These are phyloP conservation scores for Phoenicopterus ruber DNA, from an alignment of 2,113 vertebrate genomes.

Conservation along the genomic window DNA sequence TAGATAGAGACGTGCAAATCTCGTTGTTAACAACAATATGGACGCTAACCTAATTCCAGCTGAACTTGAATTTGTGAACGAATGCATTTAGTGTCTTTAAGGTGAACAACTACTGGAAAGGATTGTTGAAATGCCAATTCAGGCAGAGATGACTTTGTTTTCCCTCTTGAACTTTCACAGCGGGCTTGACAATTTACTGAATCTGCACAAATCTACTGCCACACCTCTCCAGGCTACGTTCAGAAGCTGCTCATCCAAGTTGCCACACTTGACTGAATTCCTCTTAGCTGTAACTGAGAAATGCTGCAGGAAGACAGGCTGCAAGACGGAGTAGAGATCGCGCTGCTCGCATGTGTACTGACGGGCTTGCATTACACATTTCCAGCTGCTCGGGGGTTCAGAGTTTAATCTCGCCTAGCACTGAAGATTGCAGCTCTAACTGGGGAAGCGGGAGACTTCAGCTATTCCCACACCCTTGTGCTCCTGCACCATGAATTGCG, in stretches of 20 bases:
- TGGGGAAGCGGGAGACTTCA: too few relatives aligned
- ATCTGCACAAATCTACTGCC: not conserved
- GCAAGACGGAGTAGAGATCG: not conserved
- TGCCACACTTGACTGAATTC: not conserved
- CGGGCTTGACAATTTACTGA: not conserved
- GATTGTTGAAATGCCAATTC: not conserved
- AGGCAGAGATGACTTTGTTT: not conserved
- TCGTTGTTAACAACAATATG: not conserved
- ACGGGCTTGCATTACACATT: not conserved
- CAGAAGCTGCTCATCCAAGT: not conserved
- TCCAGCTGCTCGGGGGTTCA: not conserved
- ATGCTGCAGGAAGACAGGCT: not conserved
- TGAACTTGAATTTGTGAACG: not conserved
- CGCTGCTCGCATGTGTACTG: accelerated
- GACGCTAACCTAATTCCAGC: not conserved
- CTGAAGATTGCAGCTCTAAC: not conserved
- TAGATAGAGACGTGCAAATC: not conserved
- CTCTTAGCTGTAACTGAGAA: not conserved
- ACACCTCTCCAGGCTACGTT: not conserved
- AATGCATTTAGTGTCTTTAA: not conserved
- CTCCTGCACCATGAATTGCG: not conserved
- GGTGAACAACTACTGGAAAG: not conserved
- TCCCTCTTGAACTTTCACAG: not conserved
- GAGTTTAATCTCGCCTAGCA: not conserved
- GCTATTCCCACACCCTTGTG: not conserved